Base-by-base conservation (phyloP, 2,113 vertebrate species). In the Pluvianellus socialis region DNA sequence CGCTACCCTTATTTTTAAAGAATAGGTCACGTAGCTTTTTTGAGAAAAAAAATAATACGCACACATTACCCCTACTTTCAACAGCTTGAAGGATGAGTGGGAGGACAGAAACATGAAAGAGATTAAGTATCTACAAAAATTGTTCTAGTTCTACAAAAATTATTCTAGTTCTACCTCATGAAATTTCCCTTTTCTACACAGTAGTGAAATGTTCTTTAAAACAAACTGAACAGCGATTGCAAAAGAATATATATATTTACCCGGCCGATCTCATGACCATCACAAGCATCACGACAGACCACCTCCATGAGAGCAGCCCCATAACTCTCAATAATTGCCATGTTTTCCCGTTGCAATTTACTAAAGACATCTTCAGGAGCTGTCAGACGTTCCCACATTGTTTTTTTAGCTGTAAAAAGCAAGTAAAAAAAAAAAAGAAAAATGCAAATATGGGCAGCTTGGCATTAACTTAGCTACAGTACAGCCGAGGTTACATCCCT, bases 291-390 rank as follows among this genome's bases (percentile, higher is more conserved):
- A 91, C 99, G 96, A 93, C 99, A 99, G 85, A 99, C 99, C 76
- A 99, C 99, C 91, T 99, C 99, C 99, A 99, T 99, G 21, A 99
- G 98, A 9, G 99, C 98, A 12, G 98, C 99, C 45, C 99, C 99
- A 0, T 99, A 99, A 93, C 99, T 99, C 97, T 99, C 99, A 62
- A 99, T 99, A 92, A 99, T 99, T 27, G 98, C 97, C 44, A 99
- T 98, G 89, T 99, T 99, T 96, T 99, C 99, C 56, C 99, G 94
- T 93, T 99, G 99, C 81, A 99, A 98, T 98, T 99, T 99, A 95
- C 99, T 99, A 94, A 99, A 99, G 33, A 98, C 98, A 65, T 99
- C 99, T 97, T 99, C 99, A 22, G 99, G 99, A 56, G 99, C 99
- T 13, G 99, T 99, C 92, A 99, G 98, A 30, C 99, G 98, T 95